Conservation (phyloP, 2,113 vertebrate species). For the Ptilonorhynchus violaceus region DNA sequence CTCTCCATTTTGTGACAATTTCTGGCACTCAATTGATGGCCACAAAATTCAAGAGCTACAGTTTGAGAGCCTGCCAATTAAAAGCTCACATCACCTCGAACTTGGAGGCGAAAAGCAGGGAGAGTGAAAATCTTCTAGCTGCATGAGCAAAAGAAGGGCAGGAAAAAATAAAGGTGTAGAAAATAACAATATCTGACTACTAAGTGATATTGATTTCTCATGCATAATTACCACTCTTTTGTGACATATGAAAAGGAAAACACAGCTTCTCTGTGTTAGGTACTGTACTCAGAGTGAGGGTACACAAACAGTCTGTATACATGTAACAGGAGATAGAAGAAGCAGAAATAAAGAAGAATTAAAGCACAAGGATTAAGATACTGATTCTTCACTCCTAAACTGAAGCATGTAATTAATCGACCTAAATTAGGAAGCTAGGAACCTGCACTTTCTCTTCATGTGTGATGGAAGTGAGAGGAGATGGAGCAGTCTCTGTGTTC, state of each 20-base stretch:
- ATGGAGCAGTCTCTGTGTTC: background rate
- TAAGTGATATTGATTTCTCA: background rate
- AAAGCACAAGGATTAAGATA: background rate
- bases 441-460: background rate
- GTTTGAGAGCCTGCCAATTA: background rate
- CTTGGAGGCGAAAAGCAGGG: background rate
- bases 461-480: background rate
- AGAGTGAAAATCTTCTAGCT: background rate
- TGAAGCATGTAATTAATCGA: background rate
- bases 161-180: background rate
- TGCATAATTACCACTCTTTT: background rate
- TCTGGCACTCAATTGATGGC: background rate
- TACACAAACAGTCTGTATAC: fast-evolving
- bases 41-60: background rate
- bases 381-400: background rate
- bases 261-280: background rate
- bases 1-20: background rate
- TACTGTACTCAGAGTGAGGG: background rate
- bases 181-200: background rate
- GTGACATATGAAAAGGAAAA: background rate
- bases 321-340: background rate
- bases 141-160: background rate
- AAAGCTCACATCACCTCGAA: background rate
- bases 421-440: background rate
- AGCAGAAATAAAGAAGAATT: background rate